phyloP scores from a whole-genome alignment of 1,140 invertebrate genomes.

The honey bee (Apis mellifera) region Amel_HAv3.1 CM009945.2:6911501-6912000 shows the following conservation, averaged over 20 bases:
- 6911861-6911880: too few relatives aligned
- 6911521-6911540: not conserved
- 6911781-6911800: not conserved
- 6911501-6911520: not conserved
- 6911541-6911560: not conserved
- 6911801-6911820: not conserved
- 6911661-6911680: not conserved
- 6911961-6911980: too few relatives aligned
- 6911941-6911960: too few relatives aligned
- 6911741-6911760: not conserved
- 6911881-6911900: too few relatives aligned
- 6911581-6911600: not conserved
- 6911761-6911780: not conserved
- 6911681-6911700: not conserved
- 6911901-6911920: too few relatives aligned
- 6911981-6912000: too few relatives aligned
- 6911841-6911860: not conserved
- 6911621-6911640: conserved; percentile 3
- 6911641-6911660: not conserved
- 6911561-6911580: not conserved
- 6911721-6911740: not conserved
- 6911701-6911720: not conserved
- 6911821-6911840: not conserved
- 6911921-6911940: too few relatives aligned
- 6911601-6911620: not conserved